Evolutionary conservation across 1,140 invertebrate genomes (phyloP).

Genomic region (Calycopis cecrops): DNA sequence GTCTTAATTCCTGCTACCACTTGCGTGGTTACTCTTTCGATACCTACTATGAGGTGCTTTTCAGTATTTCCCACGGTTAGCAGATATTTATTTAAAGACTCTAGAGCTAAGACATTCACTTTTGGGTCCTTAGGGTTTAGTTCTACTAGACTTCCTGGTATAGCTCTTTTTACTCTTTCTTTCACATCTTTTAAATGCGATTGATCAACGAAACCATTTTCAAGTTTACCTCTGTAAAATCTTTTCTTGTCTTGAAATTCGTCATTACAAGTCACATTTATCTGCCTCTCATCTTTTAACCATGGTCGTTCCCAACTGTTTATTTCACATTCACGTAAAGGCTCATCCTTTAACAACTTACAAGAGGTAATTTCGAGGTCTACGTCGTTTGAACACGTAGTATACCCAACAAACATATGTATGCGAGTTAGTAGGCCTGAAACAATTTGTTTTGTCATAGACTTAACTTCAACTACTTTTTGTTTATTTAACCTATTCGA

Average conservation of each 20-base stretch:
- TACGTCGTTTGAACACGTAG: conserved; percentile 52
- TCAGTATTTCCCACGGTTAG: conserved; percentile 20
- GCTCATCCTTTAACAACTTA: conserved; percentile 37
- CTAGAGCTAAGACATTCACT: conserved; percentile 31
- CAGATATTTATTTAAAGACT: conserved; percentile 36
- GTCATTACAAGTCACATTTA: conserved; percentile 65
- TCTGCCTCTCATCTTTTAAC: conserved; percentile 68
- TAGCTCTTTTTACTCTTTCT: background rate
- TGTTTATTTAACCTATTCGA: conserved; percentile 47
- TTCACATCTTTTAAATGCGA: background rate
- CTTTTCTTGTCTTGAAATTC: conserved; percentile 12
- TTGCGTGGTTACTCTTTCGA: conserved; percentile 33
- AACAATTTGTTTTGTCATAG: conserved; percentile 39
- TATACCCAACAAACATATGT: conserved; percentile 65
- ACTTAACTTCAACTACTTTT: conserved; percentile 40
- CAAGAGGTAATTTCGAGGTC: conserved; percentile 33
- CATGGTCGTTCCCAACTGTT: conserved; percentile 78
- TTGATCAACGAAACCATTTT: too few species aligned
- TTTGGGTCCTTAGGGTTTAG: conserved; percentile 14
- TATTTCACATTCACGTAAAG: conserved; percentile 65
- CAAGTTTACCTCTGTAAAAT: conserved; percentile 21
- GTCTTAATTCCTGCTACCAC: conserved; percentile 34
- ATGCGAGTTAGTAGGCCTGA: conserved; percentile 65
- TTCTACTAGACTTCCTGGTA: conserved; percentile 1
- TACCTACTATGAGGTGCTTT: conserved; percentile 23